phyloP scores from a whole-genome alignment of 2,888 invertebrate genomes.

The Plutella xylostella region DNA sequence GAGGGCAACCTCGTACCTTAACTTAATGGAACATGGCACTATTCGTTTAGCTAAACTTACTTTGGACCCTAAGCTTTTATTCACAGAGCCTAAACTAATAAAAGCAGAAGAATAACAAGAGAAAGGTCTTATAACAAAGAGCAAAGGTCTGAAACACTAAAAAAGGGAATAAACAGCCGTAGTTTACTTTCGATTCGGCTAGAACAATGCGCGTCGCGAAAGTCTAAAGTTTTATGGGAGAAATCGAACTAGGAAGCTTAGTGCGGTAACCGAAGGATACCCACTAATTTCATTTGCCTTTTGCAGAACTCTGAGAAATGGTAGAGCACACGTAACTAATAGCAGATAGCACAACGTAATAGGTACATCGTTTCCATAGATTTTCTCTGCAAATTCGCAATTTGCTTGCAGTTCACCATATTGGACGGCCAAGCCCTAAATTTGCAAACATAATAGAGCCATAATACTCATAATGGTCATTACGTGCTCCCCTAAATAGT shows the following conservation, averaged over 20 bases:
- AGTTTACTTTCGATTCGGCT: conserved; percentile 36
- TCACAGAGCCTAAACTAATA: conserved; percentile 9
- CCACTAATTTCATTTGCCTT: conserved; percentile 56
- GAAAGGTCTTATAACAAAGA: conserved; percentile 24
- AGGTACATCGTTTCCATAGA: background rate
- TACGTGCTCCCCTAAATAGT: conserved; percentile 3
- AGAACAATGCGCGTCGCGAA: conserved; percentile 23
- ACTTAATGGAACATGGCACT: conserved; percentile 25
- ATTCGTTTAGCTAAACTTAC: too few species aligned
- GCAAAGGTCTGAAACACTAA: conserved; percentile 46
- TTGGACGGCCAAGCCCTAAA: too few species aligned
- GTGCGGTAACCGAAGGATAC: conserved; percentile 33
- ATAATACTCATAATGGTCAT: background rate
- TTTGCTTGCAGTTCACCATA: background rate
- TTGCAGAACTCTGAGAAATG: conserved; percentile 27
- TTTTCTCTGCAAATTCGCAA: background rate
- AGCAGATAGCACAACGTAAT: background rate
- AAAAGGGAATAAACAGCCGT: conserved; percentile 45
- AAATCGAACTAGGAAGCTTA: conserved; percentile 46
- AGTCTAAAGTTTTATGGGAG: conserved; percentile 34
- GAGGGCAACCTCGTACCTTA: conserved; percentile 41
- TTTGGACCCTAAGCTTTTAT: background rate
- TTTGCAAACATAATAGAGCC: background rate
- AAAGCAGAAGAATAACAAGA: too few species aligned
- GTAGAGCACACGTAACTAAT: conserved; percentile 2